These are phyloP conservation scores for Artemisiospiza belli DNA, from an alignment of 2,113 vertebrate genomes.

Conservation along the genomic window DNA sequence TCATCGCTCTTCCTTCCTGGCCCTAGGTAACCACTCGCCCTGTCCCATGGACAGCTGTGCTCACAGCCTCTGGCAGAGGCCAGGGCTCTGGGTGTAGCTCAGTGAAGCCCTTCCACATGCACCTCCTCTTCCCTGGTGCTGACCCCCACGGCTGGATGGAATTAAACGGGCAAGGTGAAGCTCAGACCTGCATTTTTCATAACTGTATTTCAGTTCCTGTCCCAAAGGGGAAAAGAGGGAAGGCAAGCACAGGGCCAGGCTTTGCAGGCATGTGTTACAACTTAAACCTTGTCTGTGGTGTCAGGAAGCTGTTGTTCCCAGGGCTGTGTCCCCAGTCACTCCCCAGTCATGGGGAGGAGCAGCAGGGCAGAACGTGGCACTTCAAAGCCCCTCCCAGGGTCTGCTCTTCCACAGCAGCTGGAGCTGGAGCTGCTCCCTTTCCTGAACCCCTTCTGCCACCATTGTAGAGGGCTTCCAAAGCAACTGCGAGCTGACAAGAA, in stretches of 20 bases:
- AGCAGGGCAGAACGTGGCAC: background rate
- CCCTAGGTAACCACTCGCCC: background rate
- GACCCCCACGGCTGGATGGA: background rate
- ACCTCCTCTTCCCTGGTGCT: background rate
- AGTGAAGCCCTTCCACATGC: background rate
- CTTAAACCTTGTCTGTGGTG: background rate
- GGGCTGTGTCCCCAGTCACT: background rate
- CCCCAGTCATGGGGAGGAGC: background rate
- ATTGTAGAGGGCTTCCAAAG: background rate
- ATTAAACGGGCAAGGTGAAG: background rate
- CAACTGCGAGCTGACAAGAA: background rate
- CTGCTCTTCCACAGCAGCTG: background rate
- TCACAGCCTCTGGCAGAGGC: background rate
- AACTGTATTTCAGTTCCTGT: background rate
- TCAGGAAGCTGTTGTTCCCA: background rate
- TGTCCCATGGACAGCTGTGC: background rate
- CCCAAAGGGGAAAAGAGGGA: background rate
- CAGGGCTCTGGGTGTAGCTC: background rate
- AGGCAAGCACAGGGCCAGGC: background rate
- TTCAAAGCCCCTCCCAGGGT: background rate
- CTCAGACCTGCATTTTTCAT: background rate
- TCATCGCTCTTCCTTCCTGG: background rate
- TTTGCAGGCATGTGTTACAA: background rate
- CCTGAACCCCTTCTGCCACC: background rate
- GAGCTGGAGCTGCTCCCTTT: background rate